Percentiles rank a stretch among this genome's conserved stretches.
Conservation (phyloP, 2,797 vertebrate species). For the Lutjanus argentimaculatus region DNA sequence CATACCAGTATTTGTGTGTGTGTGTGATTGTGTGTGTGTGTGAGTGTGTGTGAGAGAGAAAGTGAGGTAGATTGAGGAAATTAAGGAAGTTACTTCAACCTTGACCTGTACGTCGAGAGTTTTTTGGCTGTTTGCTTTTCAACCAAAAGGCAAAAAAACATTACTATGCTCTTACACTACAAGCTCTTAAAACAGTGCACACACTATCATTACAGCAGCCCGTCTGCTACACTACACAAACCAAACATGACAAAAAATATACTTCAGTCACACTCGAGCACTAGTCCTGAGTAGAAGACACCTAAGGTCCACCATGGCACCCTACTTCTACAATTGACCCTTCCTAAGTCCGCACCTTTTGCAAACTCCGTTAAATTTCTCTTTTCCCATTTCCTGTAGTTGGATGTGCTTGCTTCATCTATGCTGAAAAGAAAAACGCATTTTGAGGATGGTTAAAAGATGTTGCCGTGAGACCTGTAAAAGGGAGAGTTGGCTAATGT, state of each 20-base stretch:
- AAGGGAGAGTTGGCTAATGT: too few relatives aligned
- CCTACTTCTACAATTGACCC: conserved; percentile 28
- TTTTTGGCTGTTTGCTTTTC: conserved; percentile 71
- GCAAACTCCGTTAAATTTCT: too few relatives aligned
- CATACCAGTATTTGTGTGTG: conserved; percentile 72
- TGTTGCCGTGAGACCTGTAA: too few relatives aligned
- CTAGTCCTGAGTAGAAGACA: conserved; percentile 35
- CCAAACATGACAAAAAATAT: conserved; percentile 41
- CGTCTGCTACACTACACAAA: conserved; percentile 54
- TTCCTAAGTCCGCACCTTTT: too few relatives aligned
- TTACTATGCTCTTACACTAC: conserved; percentile 72
- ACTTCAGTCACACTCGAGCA: conserved; percentile 32
- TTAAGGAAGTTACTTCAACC: conserved; percentile 44
- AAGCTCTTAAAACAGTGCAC: conserved; percentile 51
- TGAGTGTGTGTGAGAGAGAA: neutral
- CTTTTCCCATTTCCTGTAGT: too few relatives aligned
- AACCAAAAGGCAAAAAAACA: conserved; percentile 71
- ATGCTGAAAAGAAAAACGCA: too few relatives aligned
- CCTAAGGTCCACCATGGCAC: conserved; percentile 28
- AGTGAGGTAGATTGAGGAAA: conserved; percentile 22
- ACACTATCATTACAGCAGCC: conserved; percentile 49
- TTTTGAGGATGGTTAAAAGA: too few relatives aligned
- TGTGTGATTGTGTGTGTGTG: conserved; percentile 15
- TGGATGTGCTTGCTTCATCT: too few relatives aligned
- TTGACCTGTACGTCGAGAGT: conserved; percentile 45